These are phyloP conservation scores for Acanthornis magna DNA, from an alignment of 2,797 vertebrate genomes.

Conservation along the genomic window DNA sequence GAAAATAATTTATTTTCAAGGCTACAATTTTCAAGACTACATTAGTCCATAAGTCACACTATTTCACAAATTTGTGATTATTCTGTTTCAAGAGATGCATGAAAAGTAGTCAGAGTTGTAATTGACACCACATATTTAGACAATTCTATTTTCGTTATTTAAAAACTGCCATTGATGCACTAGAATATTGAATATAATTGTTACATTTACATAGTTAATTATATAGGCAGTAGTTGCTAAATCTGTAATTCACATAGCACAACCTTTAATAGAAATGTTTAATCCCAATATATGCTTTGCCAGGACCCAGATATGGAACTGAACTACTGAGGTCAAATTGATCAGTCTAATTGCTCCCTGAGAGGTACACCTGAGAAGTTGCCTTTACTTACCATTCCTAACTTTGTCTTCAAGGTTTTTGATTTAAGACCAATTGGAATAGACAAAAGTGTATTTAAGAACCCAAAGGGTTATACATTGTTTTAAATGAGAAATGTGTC, in stretches of 20 bases:
- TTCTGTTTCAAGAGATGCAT: neutral
- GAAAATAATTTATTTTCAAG: conserved; percentile 9
- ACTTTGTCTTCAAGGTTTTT: conserved; percentile 37
- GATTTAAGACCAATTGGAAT: conserved; percentile 46
- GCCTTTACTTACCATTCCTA: conserved; percentile 8
- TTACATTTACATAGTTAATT: neutral
- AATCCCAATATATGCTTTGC: neutral
- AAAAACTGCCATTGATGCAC: neutral
- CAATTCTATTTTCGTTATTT: neutral
- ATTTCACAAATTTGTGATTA: neutral
- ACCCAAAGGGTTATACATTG: conserved; percentile 40
- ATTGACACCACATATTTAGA: neutral
- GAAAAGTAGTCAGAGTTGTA: neutral
- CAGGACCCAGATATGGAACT: neutral
- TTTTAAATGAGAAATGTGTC: conserved; percentile 65
- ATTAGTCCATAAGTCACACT: neutral
- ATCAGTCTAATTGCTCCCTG: conserved; percentile 39
- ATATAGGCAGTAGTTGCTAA: neutral
- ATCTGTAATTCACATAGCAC: neutral
- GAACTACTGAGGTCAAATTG: neutral
- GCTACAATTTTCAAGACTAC: too few species aligned
- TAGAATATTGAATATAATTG: neutral
- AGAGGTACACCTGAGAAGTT: conserved; percentile 12
- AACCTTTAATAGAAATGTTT: neutral
- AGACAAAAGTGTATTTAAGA: conserved; percentile 45